Base-by-base conservation (phyloP, 2,113 vertebrate species). In the Saguinus imperator region DNA sequence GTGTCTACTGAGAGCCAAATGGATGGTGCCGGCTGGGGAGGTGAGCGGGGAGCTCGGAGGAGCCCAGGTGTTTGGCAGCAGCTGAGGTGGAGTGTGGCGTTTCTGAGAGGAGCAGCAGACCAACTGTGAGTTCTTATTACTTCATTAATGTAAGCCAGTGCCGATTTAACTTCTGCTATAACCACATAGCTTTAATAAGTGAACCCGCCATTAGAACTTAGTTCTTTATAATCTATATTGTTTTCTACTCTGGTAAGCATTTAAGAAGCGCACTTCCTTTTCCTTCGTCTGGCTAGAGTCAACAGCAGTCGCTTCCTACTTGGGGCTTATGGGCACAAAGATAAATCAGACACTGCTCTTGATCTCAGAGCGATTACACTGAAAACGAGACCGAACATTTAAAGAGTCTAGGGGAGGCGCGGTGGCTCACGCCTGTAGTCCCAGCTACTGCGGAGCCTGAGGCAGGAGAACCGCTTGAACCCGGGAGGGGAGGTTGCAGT, bases 61-160 rank as follows among this genome's bases (percentile, higher is more conserved):
- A 76, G 57, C 37, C 29, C 25, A 2, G 16, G 9, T 18, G 76
- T 29, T 0, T 10, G 32, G 1, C 7, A 10, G 45, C 70, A 9
- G 1, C 8, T 5, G 8, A 58, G 20, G 37, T 14, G 8, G 0
- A 16, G 11, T 16, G 14, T 57, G 21, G n/a, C 5, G 2, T 35
- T 73, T 83, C 23, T 9, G 21, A 8, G 45, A 20, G 0, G 0
- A 52, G 21, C 66, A 3, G 16, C 17, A 18, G 13, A 0, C 32
- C 13, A 32, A 80, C 61, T 27, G 55, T 82, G 72, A 93, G 43
- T 92, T 43, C 57, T 52, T 84, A 3, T 7, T 37, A 13, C 66
- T 87, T 27, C 6, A 7, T 43, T 79, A 12, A 32, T 84, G 29
- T n/a, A 52, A 87, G 12, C 7, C 21, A 5, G 12, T 20, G 40